phyloP scores from a whole-genome alignment of 1,140 invertebrate genomes.

The Leucophenga varia region DNA sequence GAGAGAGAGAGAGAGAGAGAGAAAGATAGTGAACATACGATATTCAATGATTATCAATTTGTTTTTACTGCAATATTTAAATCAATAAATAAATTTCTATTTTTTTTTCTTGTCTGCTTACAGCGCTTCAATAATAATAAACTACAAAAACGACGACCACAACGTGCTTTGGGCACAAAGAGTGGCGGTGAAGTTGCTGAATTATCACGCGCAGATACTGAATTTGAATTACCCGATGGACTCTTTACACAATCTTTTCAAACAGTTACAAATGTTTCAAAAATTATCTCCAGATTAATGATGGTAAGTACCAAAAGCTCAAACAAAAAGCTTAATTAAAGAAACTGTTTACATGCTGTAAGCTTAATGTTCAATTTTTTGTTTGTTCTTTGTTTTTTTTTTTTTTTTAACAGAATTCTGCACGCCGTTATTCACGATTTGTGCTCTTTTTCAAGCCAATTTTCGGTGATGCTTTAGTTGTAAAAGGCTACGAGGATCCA shows the following conservation, averaged over 20 bases:
- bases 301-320: constrained; percentile 60
- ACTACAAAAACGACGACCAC: too few relatives aligned
- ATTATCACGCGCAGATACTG: constrained; percentile 66
- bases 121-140: too few relatives aligned
- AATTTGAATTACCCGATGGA: constrained; percentile 66
- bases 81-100: too few relatives aligned
- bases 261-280: constrained; percentile 69
- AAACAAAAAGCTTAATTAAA: background rate
- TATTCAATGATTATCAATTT: too few relatives aligned
- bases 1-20: too few relatives aligned
- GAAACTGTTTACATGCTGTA: too few relatives aligned
- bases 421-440: constrained; percentile 66
- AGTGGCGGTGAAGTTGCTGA: constrained; percentile 65
- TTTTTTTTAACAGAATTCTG: constrained; percentile 62
- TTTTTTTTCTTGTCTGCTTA: constrained; percentile 5
- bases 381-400: constrained; percentile 4
- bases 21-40: too few relatives aligned
- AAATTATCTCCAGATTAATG: constrained; percentile 67
- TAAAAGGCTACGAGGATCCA: constrained; percentile 64
- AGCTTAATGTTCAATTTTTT: background rate
- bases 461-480: constrained; percentile 66
- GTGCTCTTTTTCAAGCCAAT: constrained; percentile 67
- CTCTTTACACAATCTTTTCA: constrained; percentile 71
- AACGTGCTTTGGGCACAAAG: constrained; percentile 29
- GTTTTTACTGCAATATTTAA: too few relatives aligned